A percentile compares a stretch with the other conserved stretches of the same genome.
phyloP scores from a whole-genome alignment of 1,140 invertebrate species.

The Planococcus citri region DNA sequence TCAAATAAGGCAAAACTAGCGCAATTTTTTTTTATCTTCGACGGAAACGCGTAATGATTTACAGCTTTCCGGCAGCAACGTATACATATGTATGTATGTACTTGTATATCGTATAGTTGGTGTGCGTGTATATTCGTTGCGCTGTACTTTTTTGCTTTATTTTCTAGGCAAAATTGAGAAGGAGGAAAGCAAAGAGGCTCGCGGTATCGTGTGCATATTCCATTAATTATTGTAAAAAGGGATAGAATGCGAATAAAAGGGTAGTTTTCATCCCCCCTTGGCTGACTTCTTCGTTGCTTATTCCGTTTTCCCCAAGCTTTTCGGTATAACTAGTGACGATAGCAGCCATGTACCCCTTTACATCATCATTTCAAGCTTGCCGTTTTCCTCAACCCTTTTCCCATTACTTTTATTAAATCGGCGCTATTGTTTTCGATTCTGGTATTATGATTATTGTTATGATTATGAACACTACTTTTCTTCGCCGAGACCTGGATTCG shows the following conservation, averaged over 20 bases:
- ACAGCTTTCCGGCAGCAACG: too few relatives aligned
- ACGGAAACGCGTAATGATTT: too few relatives aligned
- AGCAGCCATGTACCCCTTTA: conserved; percentile 1
- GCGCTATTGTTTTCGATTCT: conserved; percentile 19
- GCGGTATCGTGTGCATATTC: conserved; percentile 3
- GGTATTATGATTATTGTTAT: conserved; percentile 19
- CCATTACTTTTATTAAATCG: conserved; percentile 19
- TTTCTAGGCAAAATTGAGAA: background rate
- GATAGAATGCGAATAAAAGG: conserved; percentile 6
- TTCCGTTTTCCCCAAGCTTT: background rate
- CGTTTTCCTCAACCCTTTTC: conserved; percentile 9
- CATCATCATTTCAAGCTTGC: conserved; percentile 2
- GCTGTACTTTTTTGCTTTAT: background rate
- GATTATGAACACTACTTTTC: conserved; percentile 19
- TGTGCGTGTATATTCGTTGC: background rate
- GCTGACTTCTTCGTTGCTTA: background rate
- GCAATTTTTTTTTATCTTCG: background rate
- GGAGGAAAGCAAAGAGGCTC: background rate
- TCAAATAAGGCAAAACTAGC: background rate
- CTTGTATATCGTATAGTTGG: background rate
- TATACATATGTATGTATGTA: too few relatives aligned
- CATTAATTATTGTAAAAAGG: conserved; percentile 8
- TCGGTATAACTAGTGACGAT: background rate
- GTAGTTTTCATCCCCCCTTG: background rate
- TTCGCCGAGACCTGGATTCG: background rate